Conservation (phyloP, 2,888 invertebrate species). For the Thymelicus sylvestris region DNA sequence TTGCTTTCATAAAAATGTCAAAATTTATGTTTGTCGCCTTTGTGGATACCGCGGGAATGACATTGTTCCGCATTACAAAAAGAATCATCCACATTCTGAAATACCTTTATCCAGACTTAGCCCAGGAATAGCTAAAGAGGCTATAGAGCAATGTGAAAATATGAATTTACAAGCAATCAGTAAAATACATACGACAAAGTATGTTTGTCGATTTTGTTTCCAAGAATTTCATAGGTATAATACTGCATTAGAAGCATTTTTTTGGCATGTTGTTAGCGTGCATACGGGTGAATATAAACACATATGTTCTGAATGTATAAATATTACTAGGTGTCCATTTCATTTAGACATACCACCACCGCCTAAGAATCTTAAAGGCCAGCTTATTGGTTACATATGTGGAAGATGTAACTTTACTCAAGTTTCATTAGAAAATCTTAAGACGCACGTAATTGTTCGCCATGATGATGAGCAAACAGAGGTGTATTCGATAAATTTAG, state of each 20-base stretch:
- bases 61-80: constrained; percentile 88
- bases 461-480: constrained; percentile 80
- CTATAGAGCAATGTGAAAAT: constrained; percentile 81
- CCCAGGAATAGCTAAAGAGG: constrained; percentile 76
- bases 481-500: constrained; percentile 72
- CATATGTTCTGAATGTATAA: constrained; percentile 86
- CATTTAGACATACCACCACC: constrained; percentile 73
- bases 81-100: constrained; percentile 87
- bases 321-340: constrained; percentile 61
- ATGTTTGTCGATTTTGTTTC: constrained; percentile 73
- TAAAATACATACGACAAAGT: constrained; percentile 65
- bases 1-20: constrained; percentile 66
- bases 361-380: constrained; percentile 66
- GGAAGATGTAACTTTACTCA: constrained; percentile 90
- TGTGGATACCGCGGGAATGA: constrained; percentile 85
- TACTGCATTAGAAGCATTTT: constrained; percentile 78
- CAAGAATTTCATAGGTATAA: constrained; percentile 63
- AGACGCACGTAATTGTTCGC: constrained; percentile 85
- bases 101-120: constrained; percentile 86
- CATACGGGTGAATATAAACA: constrained; percentile 93
- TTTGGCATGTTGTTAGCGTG: constrained; percentile 88
- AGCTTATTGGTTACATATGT: constrained; percentile 87
- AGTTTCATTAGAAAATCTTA: constrained; percentile 84
- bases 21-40: constrained; percentile 83
- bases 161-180: constrained; percentile 65